Evolutionary conservation across 2,113 vertebrate genomes (phyloP).

Genomic region (Ondatra zibethicus): DNA sequence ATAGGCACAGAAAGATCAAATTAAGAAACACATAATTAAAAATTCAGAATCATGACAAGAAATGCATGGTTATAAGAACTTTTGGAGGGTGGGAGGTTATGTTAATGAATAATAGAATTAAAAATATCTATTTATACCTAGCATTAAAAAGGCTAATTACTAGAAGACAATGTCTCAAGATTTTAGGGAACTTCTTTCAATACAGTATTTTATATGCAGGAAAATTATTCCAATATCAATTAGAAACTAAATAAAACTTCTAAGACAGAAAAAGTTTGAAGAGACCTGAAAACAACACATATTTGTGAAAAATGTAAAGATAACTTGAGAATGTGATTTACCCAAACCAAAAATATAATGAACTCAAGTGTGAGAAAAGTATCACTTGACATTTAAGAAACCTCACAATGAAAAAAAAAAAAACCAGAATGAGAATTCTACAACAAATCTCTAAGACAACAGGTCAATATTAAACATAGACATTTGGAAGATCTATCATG

Average conservation of each 20-base stretch:
- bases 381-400: background rate
- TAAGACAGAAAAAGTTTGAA: background rate
- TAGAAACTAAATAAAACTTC: constrained; percentile 25
- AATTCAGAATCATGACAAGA: background rate
- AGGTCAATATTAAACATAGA: constrained; percentile 19
- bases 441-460: background rate
- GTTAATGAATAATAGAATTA: background rate
- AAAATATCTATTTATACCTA: background rate
- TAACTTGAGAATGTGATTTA: constrained; percentile 36
- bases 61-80: background rate
- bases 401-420: constrained; percentile 34
- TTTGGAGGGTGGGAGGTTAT: background rate
- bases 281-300: constrained; percentile 10
- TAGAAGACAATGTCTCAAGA: constrained; percentile 30
- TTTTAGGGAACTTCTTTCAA: background rate
- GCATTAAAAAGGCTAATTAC: background rate
- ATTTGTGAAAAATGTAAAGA: background rate
- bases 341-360: constrained; percentile 23
- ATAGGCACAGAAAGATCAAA: background rate
- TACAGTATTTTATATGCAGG: background rate
- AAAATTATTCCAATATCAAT: background rate
- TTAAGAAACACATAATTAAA: constrained; percentile 21
- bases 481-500: background rate
- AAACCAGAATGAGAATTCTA: constrained; percentile 35
- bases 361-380: constrained; percentile 48